Base-by-base conservation (phyloP, 2,797 vertebrate species). In the Paratrypauchen microcephalus region DNA sequence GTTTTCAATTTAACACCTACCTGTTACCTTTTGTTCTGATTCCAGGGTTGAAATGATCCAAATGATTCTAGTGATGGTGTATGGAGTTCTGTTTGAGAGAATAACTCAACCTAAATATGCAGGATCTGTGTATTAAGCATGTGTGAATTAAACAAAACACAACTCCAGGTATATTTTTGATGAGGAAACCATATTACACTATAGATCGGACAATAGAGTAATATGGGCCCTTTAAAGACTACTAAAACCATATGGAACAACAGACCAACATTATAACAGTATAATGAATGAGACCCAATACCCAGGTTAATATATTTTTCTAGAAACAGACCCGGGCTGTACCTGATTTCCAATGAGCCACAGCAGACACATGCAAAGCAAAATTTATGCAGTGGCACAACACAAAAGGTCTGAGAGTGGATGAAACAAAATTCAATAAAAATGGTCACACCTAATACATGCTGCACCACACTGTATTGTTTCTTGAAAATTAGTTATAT, bases 381-480 rank as follows among this genome's bases (percentile, higher is more conserved):
- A 30, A 54, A 65, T 65, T n/a, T 54, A 65, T 65, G 64, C 47
- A 73, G 66, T 55, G 57, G 32, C 47, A 74, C 58, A 59, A 69
- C 30, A 21, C 54, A 64, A 32, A 50, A 11, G 16, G 67, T 58
- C 70, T 56, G 71, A 64, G 28, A 45, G 52, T 57, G 48, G 65
- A 66, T 50, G 61, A 73, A 26, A 67, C 11, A 2, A 58, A 65
- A 78, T 77, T 75, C 68, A 55, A 56, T 73, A 75, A 86, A 90
- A 70, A 69, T 72, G 73, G 69, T 80, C 73, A 72, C 55, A 70
- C 61, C 72, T 11, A 68, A 66, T 76, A 72, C 76, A 69, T 79
- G 71, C 73, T 74, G 55, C 41, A 55, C 60, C 69, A 45, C 45
- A 69, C 72, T 65, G 62, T 52, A 64, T 1, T 83, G 75, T 63